Conservation (phyloP, 2,797 vertebrate genomes). For the Poecile montanus region DNA sequence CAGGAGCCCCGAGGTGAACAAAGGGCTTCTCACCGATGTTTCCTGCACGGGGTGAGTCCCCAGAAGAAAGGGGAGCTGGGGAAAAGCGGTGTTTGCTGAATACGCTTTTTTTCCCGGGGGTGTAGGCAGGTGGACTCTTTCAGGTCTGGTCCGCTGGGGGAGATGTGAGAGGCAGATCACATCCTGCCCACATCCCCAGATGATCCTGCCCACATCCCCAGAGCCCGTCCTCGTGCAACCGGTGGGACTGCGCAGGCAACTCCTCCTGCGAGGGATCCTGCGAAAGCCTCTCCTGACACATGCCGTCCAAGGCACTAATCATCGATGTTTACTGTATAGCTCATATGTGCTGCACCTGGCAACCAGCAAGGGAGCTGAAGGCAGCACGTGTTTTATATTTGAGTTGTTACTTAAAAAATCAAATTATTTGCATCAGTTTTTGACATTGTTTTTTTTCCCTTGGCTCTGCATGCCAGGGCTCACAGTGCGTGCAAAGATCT, state of each 20-base stretch:
- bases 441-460: conserved; percentile 66
- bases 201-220: not conserved
- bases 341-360: conserved; percentile 69
- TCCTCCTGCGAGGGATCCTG: conserved; percentile 8
- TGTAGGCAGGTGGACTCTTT: conserved; percentile 26
- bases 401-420: conserved; percentile 71
- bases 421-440: conserved; percentile 71
- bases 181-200: not conserved
- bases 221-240: not conserved
- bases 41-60: accelerated
- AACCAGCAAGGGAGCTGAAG: conserved; percentile 65
- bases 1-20: not conserved
- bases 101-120: not conserved
- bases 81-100: not conserved
- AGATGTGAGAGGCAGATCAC: not conserved
- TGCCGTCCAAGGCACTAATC: conserved; percentile 70
- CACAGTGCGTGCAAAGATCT: conserved; percentile 65
- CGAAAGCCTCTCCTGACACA: conserved; percentile 42
- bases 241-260: not conserved
- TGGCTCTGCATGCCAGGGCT: conserved; percentile 64
- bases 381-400: conserved; percentile 68
- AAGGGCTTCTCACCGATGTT: not conserved
- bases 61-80: not conserved
- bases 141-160: not conserved
- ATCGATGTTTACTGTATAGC: conserved; percentile 62